Conservation (phyloP, 2,113 vertebrate species). For the Cheirogaleus medius region DNA sequence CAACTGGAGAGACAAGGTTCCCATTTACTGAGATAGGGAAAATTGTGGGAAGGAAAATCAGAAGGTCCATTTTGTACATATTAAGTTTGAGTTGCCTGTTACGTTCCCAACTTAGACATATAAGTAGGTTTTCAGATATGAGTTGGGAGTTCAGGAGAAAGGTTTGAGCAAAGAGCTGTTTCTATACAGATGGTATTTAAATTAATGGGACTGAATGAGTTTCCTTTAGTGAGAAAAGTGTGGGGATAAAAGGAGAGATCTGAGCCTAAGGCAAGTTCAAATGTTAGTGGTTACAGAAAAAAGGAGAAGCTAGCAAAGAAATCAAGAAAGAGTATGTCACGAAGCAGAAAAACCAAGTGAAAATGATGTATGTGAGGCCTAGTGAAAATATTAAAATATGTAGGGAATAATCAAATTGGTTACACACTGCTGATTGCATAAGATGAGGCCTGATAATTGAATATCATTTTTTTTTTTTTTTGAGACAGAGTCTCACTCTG, state of each 20-base stretch:
- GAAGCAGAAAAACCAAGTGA: background rate
- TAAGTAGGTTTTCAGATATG: background rate
- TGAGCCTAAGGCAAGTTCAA: background rate
- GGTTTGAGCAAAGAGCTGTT: background rate
- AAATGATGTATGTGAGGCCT: background rate
- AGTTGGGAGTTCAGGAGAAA: background rate
- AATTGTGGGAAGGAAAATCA: background rate
- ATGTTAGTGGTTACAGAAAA: background rate
- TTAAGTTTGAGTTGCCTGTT: background rate
- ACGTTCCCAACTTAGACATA: background rate
- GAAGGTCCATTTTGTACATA: background rate
- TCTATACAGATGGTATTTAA: conserved; percentile 13
- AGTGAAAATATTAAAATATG: background rate
- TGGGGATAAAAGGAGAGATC: background rate
- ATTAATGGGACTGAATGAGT: background rate
- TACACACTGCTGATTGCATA: background rate
- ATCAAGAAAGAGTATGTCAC: background rate
- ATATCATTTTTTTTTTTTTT: background rate
- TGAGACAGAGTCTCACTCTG: no score
- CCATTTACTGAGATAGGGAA: background rate
- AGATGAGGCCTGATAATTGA: background rate
- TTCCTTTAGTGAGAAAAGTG: background rate
- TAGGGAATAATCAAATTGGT: background rate
- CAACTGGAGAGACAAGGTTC: background rate
- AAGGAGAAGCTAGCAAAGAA: background rate